Evolutionary conservation across 2,888 invertebrate species (phyloP).

Genomic region (Argynnis bischoffii): DNA sequence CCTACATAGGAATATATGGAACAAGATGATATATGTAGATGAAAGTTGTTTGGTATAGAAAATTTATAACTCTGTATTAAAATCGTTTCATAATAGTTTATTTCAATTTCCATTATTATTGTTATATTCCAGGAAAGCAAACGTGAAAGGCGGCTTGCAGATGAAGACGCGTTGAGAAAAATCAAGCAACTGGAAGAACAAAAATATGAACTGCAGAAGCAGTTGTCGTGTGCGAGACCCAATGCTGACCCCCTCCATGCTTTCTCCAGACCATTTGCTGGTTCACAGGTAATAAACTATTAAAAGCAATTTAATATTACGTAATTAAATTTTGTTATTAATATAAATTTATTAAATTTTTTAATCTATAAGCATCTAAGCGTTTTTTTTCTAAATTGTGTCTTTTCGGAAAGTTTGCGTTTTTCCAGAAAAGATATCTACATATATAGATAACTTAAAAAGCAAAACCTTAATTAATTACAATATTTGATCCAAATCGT

Average conservation of each 20-base stretch:
- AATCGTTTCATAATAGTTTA: no score
- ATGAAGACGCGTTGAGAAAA: slow-evolving; percentile 96
- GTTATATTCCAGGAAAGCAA: slow-evolving; percentile 87
- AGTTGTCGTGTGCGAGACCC: slow-evolving; percentile 86
- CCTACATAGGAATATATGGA: no score
- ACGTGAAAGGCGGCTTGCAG: slow-evolving; percentile 95
- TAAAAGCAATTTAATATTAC: not conserved
- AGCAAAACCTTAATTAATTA: no score
- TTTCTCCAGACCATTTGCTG: slow-evolving; percentile 86
- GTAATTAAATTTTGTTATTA: not conserved
- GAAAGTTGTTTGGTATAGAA: no score
- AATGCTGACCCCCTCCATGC: slow-evolving; percentile 75
- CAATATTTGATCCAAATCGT: no score
- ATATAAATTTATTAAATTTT: not conserved
- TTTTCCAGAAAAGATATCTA: no score
- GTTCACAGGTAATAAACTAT: slow-evolving; percentile 80
- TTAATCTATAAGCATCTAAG: not conserved
- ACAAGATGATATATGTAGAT: no score
- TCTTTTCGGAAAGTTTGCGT: no score
- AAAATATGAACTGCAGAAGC: slow-evolving; percentile 95
- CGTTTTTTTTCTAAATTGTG: no score
- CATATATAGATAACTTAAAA: no score
- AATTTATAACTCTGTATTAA: no score
- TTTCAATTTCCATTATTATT: not conserved
- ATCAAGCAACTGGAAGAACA: slow-evolving; percentile 97